Evolutionary conservation across 2,113 vertebrate genomes (phyloP).

Genomic region (Paralichthys olivaceus): DNA sequence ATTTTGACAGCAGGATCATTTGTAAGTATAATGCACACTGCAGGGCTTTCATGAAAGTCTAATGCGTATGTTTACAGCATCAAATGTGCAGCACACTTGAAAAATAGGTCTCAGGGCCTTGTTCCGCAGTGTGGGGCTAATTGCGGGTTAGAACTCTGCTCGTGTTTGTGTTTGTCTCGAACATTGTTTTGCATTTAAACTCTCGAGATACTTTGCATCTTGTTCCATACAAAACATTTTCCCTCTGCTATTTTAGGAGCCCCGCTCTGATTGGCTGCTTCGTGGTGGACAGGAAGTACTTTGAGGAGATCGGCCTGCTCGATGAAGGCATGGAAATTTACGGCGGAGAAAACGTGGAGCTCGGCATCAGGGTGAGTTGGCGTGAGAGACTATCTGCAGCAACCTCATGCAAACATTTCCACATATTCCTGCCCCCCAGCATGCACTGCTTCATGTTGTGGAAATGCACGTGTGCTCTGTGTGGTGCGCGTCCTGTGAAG

Average conservation of each 20-base stretch:
- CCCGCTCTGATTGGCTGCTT: slow-evolving; percentile 84
- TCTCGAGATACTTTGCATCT: too few relatives aligned
- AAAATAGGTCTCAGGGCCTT: slow-evolving; percentile 1
- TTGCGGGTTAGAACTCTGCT: not conserved
- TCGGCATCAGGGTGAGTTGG: slow-evolving; percentile 81
- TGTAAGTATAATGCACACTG: slow-evolving; percentile 28
- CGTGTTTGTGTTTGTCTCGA: not conserved
- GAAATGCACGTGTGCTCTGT: not conserved
- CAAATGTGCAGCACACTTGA: slow-evolving; percentile 13
- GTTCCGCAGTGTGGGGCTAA: slow-evolving; percentile 4
- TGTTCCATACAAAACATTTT: too few relatives aligned
- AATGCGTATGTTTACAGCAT: slow-evolving; percentile 21
- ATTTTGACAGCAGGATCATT: slow-evolving; percentile 6
- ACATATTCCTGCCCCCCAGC: too few relatives aligned
- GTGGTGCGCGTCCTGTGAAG: not conserved
- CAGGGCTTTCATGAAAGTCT: slow-evolving; percentile 13
- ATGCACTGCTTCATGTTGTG: not conserved
- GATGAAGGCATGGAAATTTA: slow-evolving; percentile 85
- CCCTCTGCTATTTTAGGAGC: slow-evolving; percentile 69
- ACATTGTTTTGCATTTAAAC: not conserved
- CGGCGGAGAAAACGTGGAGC: slow-evolving; percentile 86
- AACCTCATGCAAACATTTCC: too few relatives aligned
- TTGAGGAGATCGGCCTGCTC: slow-evolving; percentile 83
- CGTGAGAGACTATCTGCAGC: not conserved
- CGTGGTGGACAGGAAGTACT: slow-evolving; percentile 82